Evolutionary conservation across 2,888 invertebrate genomes (phyloP), one percentile per base, ranked within the genome.

Genomic region (Lissonota sp.): DNA sequence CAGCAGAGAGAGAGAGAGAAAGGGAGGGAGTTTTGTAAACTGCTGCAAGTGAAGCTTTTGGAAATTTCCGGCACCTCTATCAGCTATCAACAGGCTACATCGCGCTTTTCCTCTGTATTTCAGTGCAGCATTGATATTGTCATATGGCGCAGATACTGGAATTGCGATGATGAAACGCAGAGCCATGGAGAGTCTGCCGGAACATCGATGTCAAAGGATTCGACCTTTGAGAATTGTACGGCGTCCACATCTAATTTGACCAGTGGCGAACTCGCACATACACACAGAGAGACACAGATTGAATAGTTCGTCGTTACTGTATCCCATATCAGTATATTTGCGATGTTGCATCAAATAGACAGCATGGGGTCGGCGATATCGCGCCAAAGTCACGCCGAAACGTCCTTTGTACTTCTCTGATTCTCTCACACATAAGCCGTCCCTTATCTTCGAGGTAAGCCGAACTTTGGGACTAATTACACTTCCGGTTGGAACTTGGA

Each of bases 191-290:
- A 26, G 60, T 60, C 42, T 8, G 16, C 72, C 64, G 64, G 58
- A 70, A 53, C 53, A 40, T 39, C 60, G 42, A 66, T 66, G 76
- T 80, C 80, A 76, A 76, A 76, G 75, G 76, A 40, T 51, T 75
- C 26, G 3, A 16, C 71, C 71, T 63, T 70, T 70, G 69, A 64
- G 55, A 74, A 55, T 57, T 46, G 7, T 37, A 46, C 46, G n/a
- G n/a, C n/a, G 16, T 39, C 16, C 39, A n/a, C 40, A 40, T 40
- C 55, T 44, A 46, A 1, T 69, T 62, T 10, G 42, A 60, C 60
- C 42, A 14, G 14, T 4, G 8, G 26, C 26, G 26, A 26, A 2
- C 26, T 26, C 26, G 26, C 26, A 26, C 26, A 26, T 3, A 26
- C 26, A 26, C 26, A 26, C 26, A 26, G 1, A 26, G 26, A 26